Conservation (phyloP, 2,113 vertebrate species). For the Carassius auratus region DNA sequence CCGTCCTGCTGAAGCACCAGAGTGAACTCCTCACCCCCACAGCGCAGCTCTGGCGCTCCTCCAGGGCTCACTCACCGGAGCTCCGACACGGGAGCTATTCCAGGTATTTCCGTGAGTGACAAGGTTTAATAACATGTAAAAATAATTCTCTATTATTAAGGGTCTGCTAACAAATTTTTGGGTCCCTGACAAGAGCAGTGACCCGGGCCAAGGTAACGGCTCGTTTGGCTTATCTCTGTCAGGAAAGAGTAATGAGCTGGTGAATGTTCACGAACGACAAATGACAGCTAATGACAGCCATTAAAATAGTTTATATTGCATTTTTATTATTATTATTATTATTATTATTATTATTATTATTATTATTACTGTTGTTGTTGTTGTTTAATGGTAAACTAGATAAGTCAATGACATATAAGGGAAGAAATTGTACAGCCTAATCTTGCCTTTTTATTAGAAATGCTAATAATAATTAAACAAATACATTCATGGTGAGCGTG, state of each 20-base stretch:
- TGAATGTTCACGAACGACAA: conserved; percentile 21
- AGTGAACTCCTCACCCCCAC: conserved; percentile 68
- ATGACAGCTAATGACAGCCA: background rate
- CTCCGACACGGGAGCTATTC: conserved; percentile 68
- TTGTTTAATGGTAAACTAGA: too few relatives aligned
- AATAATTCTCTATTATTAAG: conserved; percentile 75
- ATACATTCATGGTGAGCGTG: too few relatives aligned
- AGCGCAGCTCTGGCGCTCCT: conserved; percentile 61
- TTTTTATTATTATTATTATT: background rate
- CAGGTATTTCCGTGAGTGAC: conserved; percentile 78
- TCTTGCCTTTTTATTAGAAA: too few relatives aligned
- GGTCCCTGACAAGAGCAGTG: conserved; percentile 48
- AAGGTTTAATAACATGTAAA: conserved; percentile 77
- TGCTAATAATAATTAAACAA: too few relatives aligned
- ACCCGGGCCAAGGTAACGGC: conserved; percentile 61
- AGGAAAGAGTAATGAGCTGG: conserved; percentile 39
- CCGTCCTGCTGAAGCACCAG: conserved; percentile 11
- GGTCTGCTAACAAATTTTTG: conserved; percentile 50
- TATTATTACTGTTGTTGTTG: background rate
- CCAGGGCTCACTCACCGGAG: conserved; percentile 70
- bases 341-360: too few relatives aligned
- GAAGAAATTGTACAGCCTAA: too few relatives aligned
- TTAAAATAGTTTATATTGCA: background rate
- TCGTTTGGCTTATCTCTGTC: conserved; percentile 10
- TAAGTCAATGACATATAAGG: too few relatives aligned